Evolutionary conservation across 1,140 invertebrate species (phyloP), one percentile per base, ranked within the genome.

Genomic region (Heliothis subflexa): DNA sequence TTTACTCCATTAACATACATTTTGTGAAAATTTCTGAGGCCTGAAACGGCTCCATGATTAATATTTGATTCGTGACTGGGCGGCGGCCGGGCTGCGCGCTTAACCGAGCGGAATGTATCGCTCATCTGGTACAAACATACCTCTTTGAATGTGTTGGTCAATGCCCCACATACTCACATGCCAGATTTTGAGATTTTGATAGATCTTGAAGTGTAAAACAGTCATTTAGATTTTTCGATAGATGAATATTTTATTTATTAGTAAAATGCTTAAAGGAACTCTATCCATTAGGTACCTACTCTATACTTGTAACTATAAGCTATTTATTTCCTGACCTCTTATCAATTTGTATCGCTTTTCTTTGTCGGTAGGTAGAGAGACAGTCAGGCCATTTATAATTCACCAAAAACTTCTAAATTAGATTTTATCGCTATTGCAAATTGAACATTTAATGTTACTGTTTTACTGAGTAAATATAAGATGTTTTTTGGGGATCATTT

Each of bases 1-100:
- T 89, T 86, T 87, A 85, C 83, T 85, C 81, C 78, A 89, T 88
- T 89, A 89, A 79, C 89, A 92, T 87, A 89, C 85, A 90, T 79
- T 82, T 85, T 89, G 85, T 86, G 86, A 85, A 86, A 87, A 86
- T 82, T 81, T 70, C 74, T 62, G 79, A 40, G 75, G 66, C 64
- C 85, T 83, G 81, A 85, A 85, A 86, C 80, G 77, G 76, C 76
- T 81, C 59, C 74, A 83, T 91, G 88, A 92, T 91, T 89, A 89
- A 92, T 91, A 84, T 82, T 84, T 73, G 55, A 82, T 79, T 55
- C 82, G 78, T 92, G 91, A 92, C 89, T 90, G 72, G 88, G 73
- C 73, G 57, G 55, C 33, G 33, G 33, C 9, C 33, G 33, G 33
- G 9, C 33, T 40, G 33, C 3, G 33, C 33, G 83, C 78, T 66